A percentile compares a stretch with the other conserved stretches of the same genome.
phyloP scores from a whole-genome alignment of 2,797 vertebrate species.

The Enteromius treurensis region DNA sequence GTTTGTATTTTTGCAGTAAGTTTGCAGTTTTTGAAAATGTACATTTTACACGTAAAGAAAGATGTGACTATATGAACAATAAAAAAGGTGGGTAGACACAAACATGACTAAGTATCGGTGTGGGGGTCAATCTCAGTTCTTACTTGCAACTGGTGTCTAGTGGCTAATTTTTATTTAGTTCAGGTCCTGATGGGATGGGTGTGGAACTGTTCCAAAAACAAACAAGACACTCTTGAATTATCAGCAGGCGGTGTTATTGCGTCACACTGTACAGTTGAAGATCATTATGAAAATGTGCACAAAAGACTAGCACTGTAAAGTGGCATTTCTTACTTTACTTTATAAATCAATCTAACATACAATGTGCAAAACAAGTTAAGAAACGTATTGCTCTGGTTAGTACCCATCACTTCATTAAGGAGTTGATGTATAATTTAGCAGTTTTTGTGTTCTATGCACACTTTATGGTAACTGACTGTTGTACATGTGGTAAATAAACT shows the following conservation, averaged over 20 bases:
- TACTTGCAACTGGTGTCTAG: not conserved
- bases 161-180: not conserved
- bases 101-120: not conserved
- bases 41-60: not conserved
- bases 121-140: not conserved
- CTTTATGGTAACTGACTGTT: slow-evolving; percentile 9
- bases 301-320: slow-evolving; percentile 39
- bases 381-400: slow-evolving; percentile 70
- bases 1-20: not conserved
- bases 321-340: slow-evolving; percentile 53
- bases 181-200: not conserved
- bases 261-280: not conserved
- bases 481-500: slow-evolving; percentile 36
- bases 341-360: slow-evolving; percentile 61
- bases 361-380: slow-evolving; percentile 73
- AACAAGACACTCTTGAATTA: slow-evolving; percentile 3
- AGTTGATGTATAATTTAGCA: slow-evolving; percentile 14
- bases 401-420: slow-evolving; percentile 65
- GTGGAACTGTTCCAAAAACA: slow-evolving; percentile 7
- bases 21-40: not conserved
- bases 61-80: not conserved
- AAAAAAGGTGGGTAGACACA: not conserved
- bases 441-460: slow-evolving; percentile 5
- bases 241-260: slow-evolving; percentile 39
- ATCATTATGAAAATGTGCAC: slow-evolving; percentile 48